Evolutionary conservation across 2,797 vertebrate genomes (phyloP), one percentile per base, ranked within the genome.

Genomic region (Lithobates sylvaticus): DNA sequence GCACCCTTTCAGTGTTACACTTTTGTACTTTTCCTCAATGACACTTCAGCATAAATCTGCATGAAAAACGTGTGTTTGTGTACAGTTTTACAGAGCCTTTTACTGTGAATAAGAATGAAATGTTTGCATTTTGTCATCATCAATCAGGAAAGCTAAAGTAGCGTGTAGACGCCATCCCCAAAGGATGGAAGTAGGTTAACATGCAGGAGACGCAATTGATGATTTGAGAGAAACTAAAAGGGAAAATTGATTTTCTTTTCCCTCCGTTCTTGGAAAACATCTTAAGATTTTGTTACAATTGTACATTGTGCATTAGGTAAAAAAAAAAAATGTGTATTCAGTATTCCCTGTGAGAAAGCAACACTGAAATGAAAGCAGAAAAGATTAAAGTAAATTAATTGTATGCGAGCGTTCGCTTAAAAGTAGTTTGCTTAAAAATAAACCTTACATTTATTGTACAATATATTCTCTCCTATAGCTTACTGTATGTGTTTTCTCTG

Each of bases 111-210:
- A 78, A 64, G 76, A 21, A 21, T 36, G 13, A 36, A n/a, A 78
- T 39, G 76, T 78, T 78, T 67, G 61, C 76, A 29, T 78, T 68
- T 67, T 68, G 76, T 78, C 77, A 64, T 67, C 26, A 42, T 78
- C 77, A 65, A 78, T 68, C 76, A 68, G 5, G 32, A 26, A 18
- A 36, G 15, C 23, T 65, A 65, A 78, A 78, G 27, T 12, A 36
- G 76, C 64, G n/a, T 26, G 29, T 36, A 32, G n/a, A 69, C 44
- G 16, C 26, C 12, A 27, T 34, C 27, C 78, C 65, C 44, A 34
- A 26, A 70, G 78, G 67, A 80, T 23, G 26, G 3, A 70, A 80
- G 68, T 27, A 78, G 64, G 77, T 78, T 44, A 80, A 54, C 42
- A 36, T 47, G 68, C 65, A 54, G 42, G 26, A 70, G 67, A 67